phyloP scores from a whole-genome alignment of 2,797 vertebrate species.

The Muscicapa comitata region DNA sequence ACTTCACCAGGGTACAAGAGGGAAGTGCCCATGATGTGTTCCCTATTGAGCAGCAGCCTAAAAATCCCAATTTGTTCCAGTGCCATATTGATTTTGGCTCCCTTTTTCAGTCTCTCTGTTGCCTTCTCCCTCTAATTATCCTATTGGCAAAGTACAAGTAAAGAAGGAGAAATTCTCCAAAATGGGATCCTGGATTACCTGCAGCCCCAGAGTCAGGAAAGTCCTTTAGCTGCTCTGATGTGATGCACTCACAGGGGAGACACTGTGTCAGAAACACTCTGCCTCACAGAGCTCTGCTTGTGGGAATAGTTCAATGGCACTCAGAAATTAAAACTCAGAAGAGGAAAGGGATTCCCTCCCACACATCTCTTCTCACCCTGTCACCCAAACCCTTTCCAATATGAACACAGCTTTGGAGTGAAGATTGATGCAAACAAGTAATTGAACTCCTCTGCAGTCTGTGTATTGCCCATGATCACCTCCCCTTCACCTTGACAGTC shows the following conservation, averaged over 20 bases:
- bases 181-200: not conserved
- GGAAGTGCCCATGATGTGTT: not conserved
- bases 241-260: not conserved
- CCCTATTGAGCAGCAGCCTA: not conserved
- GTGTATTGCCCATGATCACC: not conserved
- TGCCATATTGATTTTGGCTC: not conserved
- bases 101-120: not conserved
- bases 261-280: not conserved
- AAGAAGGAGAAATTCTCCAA: not conserved
- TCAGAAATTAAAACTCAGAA: conserved; percentile 3
- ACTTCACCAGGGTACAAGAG: rapidly evolving
- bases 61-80: not conserved
- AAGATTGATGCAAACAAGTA: conserved; percentile 31
- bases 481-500: not conserved
- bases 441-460: conserved; percentile 1
- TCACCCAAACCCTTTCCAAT: not conserved
- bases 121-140: not conserved
- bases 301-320: not conserved
- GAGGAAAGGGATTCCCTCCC: conserved; percentile 32
- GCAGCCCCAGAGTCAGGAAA: not conserved
- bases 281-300: not conserved
- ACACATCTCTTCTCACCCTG: conserved; percentile 7
- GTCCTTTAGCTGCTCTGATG: not conserved
- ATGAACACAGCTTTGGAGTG: not conserved
- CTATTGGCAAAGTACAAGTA: not conserved